Evolutionary conservation across 1,140 invertebrate genomes (phyloP), one percentile per base, ranked within the genome.

Genomic region (Pogonus chalceus): DNA sequence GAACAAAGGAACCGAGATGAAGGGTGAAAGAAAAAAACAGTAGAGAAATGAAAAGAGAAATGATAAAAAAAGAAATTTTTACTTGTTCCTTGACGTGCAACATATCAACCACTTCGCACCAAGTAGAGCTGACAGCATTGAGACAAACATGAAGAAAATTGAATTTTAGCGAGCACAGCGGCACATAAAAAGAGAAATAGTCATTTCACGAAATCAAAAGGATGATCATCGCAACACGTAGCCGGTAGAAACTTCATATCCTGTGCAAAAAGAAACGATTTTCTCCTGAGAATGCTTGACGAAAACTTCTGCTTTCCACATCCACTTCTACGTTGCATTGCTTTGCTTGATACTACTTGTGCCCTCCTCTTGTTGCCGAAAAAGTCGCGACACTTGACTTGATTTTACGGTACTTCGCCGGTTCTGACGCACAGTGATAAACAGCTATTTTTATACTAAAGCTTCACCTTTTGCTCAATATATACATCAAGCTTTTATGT

Each of bases 71-170:
- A n/a, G n/a, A n/a, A n/a, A n/a, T n/a, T n/a, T n/a, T n/a, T n/a
- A n/a, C n/a, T n/a, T n/a, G n/a, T n/a, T n/a, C n/a, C n/a, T n/a
- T n/a, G n/a, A n/a, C n/a, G n/a, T n/a, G n/a, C n/a, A n/a, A n/a
- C n/a, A n/a, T n/a, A n/a, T n/a, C n/a, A n/a, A n/a, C n/a, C n/a
- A n/a, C n/a, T n/a, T n/a, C n/a, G n/a, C n/a, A n/a, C n/a, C n/a
- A n/a, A n/a, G n/a, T n/a, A n/a, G n/a, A n/a, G n/a, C n/a, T n/a
- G n/a, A n/a, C n/a, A n/a, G n/a, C n/a, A n/a, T n/a, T n/a, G n/a
- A n/a, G n/a, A n/a, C n/a, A n/a, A n/a, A n/a, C n/a, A n/a, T n/a
- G 18, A 43, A 43, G 37, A 43, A 43, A 43, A 43, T 43, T 43
- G 37, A 43, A 43, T 43, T 43, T 16, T 43, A 16, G 3, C 9